Evolutionary conservation across 2,888 invertebrate genomes (phyloP).

Genomic region (Abscondita cerata): DNA sequence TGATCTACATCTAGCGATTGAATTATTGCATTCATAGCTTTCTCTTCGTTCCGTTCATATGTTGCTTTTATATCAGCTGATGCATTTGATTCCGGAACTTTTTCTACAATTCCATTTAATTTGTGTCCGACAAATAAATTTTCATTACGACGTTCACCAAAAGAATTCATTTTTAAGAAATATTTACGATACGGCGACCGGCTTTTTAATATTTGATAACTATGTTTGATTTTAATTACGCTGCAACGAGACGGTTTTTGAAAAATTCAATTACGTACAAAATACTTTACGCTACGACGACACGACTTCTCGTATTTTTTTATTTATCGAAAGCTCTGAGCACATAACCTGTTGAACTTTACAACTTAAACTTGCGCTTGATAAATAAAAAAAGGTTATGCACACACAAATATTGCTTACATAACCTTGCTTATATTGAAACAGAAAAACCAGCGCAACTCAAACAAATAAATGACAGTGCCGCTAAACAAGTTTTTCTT

Average conservation of each 20-base stretch:
- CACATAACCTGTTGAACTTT: too few relatives aligned
- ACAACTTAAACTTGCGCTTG: too few relatives aligned
- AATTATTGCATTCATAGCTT: background rate
- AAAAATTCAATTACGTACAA: background rate
- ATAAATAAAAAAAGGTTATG: too few relatives aligned
- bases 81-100: background rate
- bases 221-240: background rate
- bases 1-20: background rate
- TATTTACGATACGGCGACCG: background rate
- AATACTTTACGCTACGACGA: conserved; percentile 3
- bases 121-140: background rate
- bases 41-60: background rate
- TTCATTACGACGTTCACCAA: background rate
- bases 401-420: too few relatives aligned
- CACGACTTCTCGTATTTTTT: background rate
- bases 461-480: too few relatives aligned
- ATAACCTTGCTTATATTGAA: too few relatives aligned
- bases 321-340: background rate
- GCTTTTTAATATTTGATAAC: background rate
- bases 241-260: background rate
- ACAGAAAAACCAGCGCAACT: too few relatives aligned
- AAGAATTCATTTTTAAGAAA: background rate
- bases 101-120: background rate
- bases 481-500: too few relatives aligned
- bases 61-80: background rate